Evolutionary conservation across 1,140 invertebrate species (phyloP), one percentile per base, ranked within the genome.

Genomic region (Agraylea sexmaculata): DNA sequence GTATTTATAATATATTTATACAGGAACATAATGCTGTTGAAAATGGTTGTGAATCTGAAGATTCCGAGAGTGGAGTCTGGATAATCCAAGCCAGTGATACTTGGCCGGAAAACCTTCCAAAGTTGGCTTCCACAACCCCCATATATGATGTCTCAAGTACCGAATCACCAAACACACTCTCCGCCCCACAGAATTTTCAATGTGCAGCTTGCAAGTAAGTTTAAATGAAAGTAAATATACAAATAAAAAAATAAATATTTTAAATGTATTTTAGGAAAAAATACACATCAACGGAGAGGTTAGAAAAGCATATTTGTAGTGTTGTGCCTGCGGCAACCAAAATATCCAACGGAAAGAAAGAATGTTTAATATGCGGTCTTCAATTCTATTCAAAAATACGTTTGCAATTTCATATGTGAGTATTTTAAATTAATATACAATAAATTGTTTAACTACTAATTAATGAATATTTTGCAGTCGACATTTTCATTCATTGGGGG

Each of bases 331-430:
- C 29, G 32, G 27, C 25, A 15, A 13, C 11, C n/a, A n/a, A n/a
- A n/a, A n/a, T n/a, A 10, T 23, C 7, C 8, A n/a, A 37, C 12
- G 10, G 35, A 21, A n/a, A 34, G 10, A 17, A 43, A 12, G 23
- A 16, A 2, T 43, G 42, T 18, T 6, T 10, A 6, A 15, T 36
- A 1, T 44, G 42, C 23, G 11, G 12, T 5, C 10, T 22, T n/a
- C 13, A 16, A 8, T 44, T 44, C 12, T 37, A 35, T 18, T 39
- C 42, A 2, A 44, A 44, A 28, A 21, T 44, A 5, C 20, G 42
- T 1, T 23, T 44, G 3, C 42, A 44, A 19, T 44, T 44, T 44
- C 42, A 44, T 15, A 34, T 15, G 42, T 44, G 34, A 43, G 42
- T 20, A 13, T 31, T 7, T 12, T 27, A 27, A n/a, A 7, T 27